Percentiles rank a stretch among this genome's conserved stretches.
Conservation (phyloP, 92 coral and sea anemone species). For the Palythoa caribaeorum region DNA sequence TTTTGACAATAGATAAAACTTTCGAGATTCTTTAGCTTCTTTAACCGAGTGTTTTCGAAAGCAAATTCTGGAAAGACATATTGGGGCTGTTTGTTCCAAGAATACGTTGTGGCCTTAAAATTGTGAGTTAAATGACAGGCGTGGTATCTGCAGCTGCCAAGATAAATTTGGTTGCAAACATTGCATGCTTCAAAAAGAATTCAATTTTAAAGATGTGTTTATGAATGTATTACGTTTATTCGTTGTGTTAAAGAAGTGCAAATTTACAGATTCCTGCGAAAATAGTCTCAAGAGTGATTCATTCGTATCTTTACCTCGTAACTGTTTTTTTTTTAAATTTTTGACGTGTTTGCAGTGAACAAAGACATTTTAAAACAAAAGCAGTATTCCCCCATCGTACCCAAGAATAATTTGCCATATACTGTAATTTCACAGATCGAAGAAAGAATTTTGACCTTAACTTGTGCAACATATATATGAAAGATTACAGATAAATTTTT, state of each 20-base stretch:
- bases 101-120: too few species aligned
- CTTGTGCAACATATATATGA: neutral
- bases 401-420: neutral
- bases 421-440: too few species aligned
- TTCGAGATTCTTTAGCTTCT: neutral
- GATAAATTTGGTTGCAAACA: neutral
- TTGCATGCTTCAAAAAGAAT: neutral
- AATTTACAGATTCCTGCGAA: neutral
- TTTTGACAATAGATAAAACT: neutral
- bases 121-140: too few species aligned
- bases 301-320: neutral
- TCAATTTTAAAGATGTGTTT: neutral
- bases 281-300: neutral
- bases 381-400: neutral
- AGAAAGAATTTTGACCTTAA: too few species aligned
- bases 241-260: neutral
- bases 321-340: neutral
- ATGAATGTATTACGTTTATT: constrained; percentile 1
- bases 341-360: neutral
- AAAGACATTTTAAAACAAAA: neutral
- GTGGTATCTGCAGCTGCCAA: neutral
- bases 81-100: neutral
- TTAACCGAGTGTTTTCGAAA: neutral
- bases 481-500: neutral
- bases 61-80: neutral